Conservation (phyloP, 1,140 invertebrate species). For the Pseudomyrmex gracilis region DNA sequence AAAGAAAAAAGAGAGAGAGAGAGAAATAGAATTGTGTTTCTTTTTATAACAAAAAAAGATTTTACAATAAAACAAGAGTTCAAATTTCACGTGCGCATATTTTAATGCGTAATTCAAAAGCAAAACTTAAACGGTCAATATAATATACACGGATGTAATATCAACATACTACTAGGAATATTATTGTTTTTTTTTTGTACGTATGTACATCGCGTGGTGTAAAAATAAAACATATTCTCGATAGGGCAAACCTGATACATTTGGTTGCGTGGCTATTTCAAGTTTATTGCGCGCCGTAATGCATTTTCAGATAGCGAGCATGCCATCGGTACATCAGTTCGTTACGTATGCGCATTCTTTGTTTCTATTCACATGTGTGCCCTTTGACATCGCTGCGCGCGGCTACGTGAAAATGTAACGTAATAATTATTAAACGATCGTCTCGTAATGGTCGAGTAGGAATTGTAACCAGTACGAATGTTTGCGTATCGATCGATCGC, state of each 20-base stretch:
- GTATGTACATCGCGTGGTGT: not conserved
- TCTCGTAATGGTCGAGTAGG: not conserved
- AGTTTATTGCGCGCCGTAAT: conserved; percentile 46
- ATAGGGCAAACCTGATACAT: conserved; percentile 35
- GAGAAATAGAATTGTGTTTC: too few relatives aligned
- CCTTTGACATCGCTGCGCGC: not conserved
- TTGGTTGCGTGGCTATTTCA: conserved; percentile 49
- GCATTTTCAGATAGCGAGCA: conserved; percentile 50
- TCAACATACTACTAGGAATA: too few relatives aligned
- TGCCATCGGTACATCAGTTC: conserved; percentile 42
- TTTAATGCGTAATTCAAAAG: too few relatives aligned
- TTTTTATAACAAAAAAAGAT: too few relatives aligned
- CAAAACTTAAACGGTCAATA: too few relatives aligned
- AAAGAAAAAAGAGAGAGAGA: too few relatives aligned
- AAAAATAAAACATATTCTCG: conserved; percentile 22
- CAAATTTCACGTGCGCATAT: too few relatives aligned
- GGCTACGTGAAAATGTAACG: not conserved
- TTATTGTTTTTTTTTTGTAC: too few relatives aligned
- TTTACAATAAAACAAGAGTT: too few relatives aligned
- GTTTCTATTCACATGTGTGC: not conserved
- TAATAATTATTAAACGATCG: conserved; percentile 35
- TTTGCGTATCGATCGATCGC: not conserved
- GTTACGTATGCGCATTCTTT: conserved; percentile 1
- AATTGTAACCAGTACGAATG: not conserved
- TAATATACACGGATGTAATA: too few relatives aligned